A percentile compares a stretch with the other conserved stretches of the same genome.
Conservation (phyloP, 2,113 vertebrate species). For the Albula goreensis region DNA sequence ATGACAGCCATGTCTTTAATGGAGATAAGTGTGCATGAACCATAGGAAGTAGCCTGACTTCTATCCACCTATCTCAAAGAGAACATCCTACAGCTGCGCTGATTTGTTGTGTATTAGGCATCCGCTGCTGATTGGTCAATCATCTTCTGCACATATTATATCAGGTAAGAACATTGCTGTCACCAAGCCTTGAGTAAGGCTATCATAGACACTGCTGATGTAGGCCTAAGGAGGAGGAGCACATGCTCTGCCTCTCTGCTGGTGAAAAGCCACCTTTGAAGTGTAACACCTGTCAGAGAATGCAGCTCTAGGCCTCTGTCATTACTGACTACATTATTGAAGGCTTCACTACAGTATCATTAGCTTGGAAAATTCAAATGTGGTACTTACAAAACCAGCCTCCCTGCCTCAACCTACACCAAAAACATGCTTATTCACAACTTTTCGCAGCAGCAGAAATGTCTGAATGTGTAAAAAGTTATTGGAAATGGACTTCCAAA, state of each 20-base stretch:
- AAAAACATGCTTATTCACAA: background rate
- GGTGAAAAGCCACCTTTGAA: constrained; percentile 12
- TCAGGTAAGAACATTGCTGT: no score
- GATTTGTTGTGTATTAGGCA: background rate
- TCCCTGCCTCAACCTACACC: background rate
- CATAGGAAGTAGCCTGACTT: no score
- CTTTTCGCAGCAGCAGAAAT: background rate
- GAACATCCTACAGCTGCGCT: background rate
- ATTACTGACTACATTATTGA: background rate
- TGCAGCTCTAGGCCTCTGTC: background rate
- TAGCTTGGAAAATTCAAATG: background rate
- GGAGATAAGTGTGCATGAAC: no score
- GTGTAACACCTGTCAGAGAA: constrained; percentile 4
- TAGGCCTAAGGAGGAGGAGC: background rate
- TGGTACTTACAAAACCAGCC: background rate
- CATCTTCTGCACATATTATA: no score
- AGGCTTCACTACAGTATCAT: background rate
- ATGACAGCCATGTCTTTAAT: no score
- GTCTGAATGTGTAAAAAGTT: background rate
- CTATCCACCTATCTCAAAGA: no score
- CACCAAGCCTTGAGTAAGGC: background rate
- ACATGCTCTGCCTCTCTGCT: background rate
- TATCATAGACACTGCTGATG: background rate
- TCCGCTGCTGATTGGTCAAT: no score
- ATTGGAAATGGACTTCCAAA: background rate